Base-by-base conservation (phyloP, 2,797 vertebrate species). In the Lacerta viridis region DNA sequence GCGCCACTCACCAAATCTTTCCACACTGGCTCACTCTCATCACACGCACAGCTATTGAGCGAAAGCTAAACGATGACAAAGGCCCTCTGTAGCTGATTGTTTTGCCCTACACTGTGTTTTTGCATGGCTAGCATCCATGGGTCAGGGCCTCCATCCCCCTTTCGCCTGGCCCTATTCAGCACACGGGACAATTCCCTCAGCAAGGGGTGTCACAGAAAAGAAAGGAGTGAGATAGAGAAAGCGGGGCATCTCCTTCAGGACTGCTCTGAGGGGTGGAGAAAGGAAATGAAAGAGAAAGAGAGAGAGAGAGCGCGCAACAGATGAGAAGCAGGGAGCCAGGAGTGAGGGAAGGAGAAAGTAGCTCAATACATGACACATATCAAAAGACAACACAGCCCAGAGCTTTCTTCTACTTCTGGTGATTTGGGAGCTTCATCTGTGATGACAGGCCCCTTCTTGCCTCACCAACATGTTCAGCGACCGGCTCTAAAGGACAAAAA, bases 61-160 rank as follows among this genome's bases (percentile, higher is more conserved):
- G 7, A 71, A 41, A 66, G 74, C 66, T 72, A 69, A 80, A 64
- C 6, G 66, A 80, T 80, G 64, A 86, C 80, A 89, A 91, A 75
- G 75, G 64, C 79, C 80, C 84, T 86, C 84, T 74, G 55, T 83
- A 27, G 64, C 55, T 86, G 90, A 91, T 89, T 86, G 84, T 89
- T 91, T 89, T 91, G 90, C 84, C 87, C 87, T 83, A 74, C 80
- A 75, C 76, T 55, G 69, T 86, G 84, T 89, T 91, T 86, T 78
- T 50, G 39, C 84, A 86, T 88, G 79, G 41, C 55, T 74, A 27
- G 59, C 79, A 89, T 87, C 87, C 88, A 75, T 39, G 46, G 87
- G 90, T 91, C 84, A 89, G 85, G 90, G 84, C 84, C 80, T 86
- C 74, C 6, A 5, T 83, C 27, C 80, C 39, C 64, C 83, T 23